Evolutionary conservation across 2,113 vertebrate genomes (phyloP).

Genomic region (Rhea pennata): DNA sequence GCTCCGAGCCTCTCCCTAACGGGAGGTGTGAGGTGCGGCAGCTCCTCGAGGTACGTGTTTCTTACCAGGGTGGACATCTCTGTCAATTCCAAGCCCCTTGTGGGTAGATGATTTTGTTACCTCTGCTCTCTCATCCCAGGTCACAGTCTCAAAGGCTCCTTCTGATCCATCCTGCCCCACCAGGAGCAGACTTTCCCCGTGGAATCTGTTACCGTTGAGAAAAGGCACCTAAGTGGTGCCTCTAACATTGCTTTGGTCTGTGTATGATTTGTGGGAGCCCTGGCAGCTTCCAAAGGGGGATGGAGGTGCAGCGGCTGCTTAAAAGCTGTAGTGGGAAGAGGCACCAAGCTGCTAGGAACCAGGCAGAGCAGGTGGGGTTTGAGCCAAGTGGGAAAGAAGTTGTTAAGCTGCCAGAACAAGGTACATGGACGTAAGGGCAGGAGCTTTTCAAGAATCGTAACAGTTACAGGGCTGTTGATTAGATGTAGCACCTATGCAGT

Average conservation of each 20-base stretch:
- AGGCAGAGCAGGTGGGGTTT: background rate
- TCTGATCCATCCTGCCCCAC: background rate
- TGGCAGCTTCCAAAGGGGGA: background rate
- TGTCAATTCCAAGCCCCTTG: too few species aligned
- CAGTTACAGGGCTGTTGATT: too few species aligned
- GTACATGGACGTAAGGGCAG: too few species aligned
- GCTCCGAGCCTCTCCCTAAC: rapidly evolving
- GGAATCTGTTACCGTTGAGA: background rate
- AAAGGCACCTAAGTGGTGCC: background rate
- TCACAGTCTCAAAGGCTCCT: background rate
- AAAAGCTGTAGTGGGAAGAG: background rate
- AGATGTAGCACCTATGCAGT: background rate
- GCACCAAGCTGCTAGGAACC: too few species aligned
- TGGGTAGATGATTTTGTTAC: background rate
- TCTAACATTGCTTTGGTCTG: background rate
- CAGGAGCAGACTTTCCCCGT: background rate
- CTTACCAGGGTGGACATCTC: too few species aligned
- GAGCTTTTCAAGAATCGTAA: too few species aligned
- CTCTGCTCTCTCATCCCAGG: background rate
- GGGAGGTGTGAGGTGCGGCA: too few species aligned
- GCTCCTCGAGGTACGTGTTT: too few species aligned
- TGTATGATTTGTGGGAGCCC: background rate
- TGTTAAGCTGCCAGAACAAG: too few species aligned
- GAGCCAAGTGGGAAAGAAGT: too few species aligned
- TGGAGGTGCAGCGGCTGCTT: background rate